These are phyloP conservation scores for Lysandra bellargus DNA, from an alignment of 2,888 invertebrate genomes.

Conservation along the genomic window DNA sequence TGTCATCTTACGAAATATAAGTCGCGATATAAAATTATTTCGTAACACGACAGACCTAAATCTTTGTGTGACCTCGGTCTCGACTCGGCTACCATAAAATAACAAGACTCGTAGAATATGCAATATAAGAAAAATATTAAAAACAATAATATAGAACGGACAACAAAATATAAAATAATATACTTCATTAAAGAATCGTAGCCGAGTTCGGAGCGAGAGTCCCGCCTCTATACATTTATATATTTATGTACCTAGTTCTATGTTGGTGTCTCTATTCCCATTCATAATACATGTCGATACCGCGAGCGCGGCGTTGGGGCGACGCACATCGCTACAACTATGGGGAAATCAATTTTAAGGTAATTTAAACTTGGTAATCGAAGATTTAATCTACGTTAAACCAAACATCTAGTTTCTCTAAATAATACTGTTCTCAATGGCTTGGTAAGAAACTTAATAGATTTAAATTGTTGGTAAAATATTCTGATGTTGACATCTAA, in stretches of 20 bases:
- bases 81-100: constrained; percentile 54
- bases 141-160: constrained; percentile 72
- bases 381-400: constrained; percentile 68
- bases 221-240: constrained; percentile 59
- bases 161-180: constrained; percentile 67
- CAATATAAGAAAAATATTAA: constrained; percentile 70
- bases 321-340: constrained; percentile 61
- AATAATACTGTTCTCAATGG: constrained; percentile 81
- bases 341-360: constrained; percentile 64
- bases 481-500: constrained; percentile 55
- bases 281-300: constrained; percentile 65
- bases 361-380: constrained; percentile 65
- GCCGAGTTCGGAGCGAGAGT: constrained; percentile 53
- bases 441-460: constrained; percentile 77
- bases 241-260: constrained; percentile 73
- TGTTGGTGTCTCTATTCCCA: constrained; percentile 78
- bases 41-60: constrained; percentile 54
- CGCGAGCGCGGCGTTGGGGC: constrained; percentile 38
- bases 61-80: constrained; percentile 44
- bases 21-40: constrained; percentile 49
- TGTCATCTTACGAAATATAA: constrained; percentile 54
- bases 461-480: constrained; percentile 58
- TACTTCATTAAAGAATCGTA: constrained; percentile 58
- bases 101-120: constrained; percentile 53
- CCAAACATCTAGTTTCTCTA: constrained; percentile 74